Evolutionary conservation across 2,888 invertebrate genomes (phyloP), one percentile per base, ranked within the genome.

Genomic region (Parnassius glacialis): DNA sequence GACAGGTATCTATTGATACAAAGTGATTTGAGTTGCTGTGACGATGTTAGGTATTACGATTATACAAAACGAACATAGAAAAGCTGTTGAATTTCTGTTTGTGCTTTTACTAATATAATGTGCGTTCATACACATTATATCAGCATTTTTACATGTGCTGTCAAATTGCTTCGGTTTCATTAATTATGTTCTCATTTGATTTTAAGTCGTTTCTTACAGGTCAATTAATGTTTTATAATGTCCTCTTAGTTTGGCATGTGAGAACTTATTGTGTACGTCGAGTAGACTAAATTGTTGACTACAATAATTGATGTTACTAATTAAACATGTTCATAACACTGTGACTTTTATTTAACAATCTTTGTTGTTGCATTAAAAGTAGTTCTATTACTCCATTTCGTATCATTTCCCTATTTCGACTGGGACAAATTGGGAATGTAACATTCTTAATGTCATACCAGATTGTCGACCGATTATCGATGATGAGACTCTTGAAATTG

Each of bases 1-100:
- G 70, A 69, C 66, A 74, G 69, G 83, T 88, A 84, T 86, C 80
- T 71, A 68, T 75, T 75, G 85, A 86, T 87, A 88, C 86, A 67
- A 80, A 83, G 90, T 90, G 90, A 90, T 90, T 72, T 85, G 76
- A 78, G 79, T 87, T 87, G 88, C 89, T 90, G 90, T 90, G 90
- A 90, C 84, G 68, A 77, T 80, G 66, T 81, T 59, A 62, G 62
- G 20, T 55, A 51, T 62, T 52, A 62, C 42, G 61, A 67, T 70
- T 68, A 69, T 69, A 64, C 70, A 69, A 70, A 70, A 71, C 67
- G 58, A 66, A 67, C 60, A 66, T 76, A 69, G 68, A 71, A 72
- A 68, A 65, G 64, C 43, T 67, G 62, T 72, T 72, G 41, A 62
- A 55, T 62, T 65, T 65, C 59, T 64, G 63, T 65, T 65, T 59